phyloP scores from a whole-genome alignment of 2,113 vertebrate genomes.

The Tragelaphus buxtoni region DNA sequence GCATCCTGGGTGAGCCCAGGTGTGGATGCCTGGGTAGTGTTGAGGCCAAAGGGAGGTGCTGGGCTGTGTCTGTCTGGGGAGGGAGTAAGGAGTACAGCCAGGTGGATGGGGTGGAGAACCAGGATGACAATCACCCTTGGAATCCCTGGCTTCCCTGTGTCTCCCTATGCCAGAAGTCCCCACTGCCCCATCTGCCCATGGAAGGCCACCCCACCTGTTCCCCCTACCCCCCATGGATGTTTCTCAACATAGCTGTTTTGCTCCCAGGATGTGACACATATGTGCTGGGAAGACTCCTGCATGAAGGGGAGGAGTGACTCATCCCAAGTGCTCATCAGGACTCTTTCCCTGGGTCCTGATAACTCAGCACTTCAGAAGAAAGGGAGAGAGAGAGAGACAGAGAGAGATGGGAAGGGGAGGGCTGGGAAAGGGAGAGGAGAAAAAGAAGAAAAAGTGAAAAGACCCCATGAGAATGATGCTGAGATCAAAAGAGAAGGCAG shows the following conservation, averaged over 20 bases:
- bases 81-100: background rate
- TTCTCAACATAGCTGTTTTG: background rate
- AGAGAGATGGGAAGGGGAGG: rapidly evolving
- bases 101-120: background rate
- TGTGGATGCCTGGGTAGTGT: background rate
- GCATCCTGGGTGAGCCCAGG: rapidly evolving
- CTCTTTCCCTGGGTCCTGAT: background rate
- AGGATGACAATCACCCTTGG: background rate
- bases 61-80: background rate
- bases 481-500: rapidly evolving
- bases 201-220: background rate
- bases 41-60: too few relatives aligned
- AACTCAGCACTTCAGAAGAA: background rate
- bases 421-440: background rate
- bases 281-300: rapidly evolving
- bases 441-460: background rate
- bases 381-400: background rate
- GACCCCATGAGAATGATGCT: rapidly evolving
- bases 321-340: background rate
- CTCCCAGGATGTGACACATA: background rate
- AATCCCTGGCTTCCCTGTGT: background rate
- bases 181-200: background rate
- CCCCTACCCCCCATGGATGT: rapidly evolving
- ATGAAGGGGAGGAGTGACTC: background rate
- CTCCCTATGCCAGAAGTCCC: background rate